phyloP scores from a whole-genome alignment of 2,113 vertebrate genomes.

The Eretmochelys imbricata region DNA sequence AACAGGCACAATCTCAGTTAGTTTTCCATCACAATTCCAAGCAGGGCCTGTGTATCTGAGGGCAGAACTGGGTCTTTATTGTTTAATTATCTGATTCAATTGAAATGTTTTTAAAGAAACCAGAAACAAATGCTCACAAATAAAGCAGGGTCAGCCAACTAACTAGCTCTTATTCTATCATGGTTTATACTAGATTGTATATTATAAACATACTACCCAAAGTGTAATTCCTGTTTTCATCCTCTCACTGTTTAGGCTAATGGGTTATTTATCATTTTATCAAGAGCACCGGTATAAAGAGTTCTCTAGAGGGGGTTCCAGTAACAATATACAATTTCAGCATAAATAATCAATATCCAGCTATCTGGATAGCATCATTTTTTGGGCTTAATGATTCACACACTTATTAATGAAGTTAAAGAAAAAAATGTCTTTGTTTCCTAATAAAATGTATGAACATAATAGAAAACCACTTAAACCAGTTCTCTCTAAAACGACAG shows the following conservation, averaged over 20 bases:
- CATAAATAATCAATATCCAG: conserved; percentile 27
- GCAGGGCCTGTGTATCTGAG: rapidly evolving
- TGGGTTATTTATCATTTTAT: neutral
- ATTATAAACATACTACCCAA: neutral
- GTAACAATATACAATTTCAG: conserved; percentile 7
- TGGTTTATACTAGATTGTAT: neutral
- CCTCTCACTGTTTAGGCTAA: neutral
- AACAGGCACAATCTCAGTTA: neutral
- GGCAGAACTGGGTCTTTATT: conserved; percentile 30
- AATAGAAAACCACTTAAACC: neutral
- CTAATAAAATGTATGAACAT: neutral
- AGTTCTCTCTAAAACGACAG: neutral
- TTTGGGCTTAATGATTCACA: neutral
- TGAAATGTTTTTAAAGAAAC: neutral
- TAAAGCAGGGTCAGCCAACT: neutral
- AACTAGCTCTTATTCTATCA: neutral
- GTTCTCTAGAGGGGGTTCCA: neutral
- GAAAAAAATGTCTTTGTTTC: neutral
- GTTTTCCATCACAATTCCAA: neutral
- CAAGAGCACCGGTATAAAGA: neutral
- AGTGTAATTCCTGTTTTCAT: conserved; percentile 5
- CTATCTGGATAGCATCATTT: neutral
- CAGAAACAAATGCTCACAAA: neutral
- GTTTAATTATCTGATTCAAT: conserved; percentile 51
- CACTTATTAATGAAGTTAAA: neutral